phyloP scores from a whole-genome alignment of 2,888 invertebrate species.

The Eupithecia abbreviata region DNA sequence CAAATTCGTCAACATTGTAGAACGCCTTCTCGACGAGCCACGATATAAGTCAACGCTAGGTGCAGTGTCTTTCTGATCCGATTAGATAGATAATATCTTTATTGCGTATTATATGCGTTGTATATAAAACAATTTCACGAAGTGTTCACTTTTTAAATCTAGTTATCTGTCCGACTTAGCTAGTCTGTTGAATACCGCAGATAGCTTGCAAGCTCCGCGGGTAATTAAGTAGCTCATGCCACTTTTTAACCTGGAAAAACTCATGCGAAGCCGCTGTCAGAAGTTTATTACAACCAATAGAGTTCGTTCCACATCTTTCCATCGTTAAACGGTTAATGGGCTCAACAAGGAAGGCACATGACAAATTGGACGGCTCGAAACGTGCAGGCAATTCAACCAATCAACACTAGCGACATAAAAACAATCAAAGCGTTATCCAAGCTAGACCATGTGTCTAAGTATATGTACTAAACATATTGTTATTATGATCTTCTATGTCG shows the following conservation, averaged over 20 bases:
- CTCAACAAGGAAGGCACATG: slow-evolving; percentile 70
- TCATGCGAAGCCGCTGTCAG: background rate
- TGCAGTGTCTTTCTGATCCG: too few species aligned
- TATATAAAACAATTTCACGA: too few species aligned
- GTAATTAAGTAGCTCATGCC: background rate
- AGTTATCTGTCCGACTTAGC: background rate
- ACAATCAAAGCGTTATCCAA: slow-evolving; percentile 18
- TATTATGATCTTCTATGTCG: too few species aligned
- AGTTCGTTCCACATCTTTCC: slow-evolving; percentile 47
- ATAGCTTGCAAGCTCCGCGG: too few species aligned
- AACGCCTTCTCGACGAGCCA: too few species aligned
- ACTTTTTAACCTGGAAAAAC: background rate
- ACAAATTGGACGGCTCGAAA: slow-evolving; percentile 60
- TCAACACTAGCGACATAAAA: slow-evolving; percentile 26
- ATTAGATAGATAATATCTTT: too few species aligned
- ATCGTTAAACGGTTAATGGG: slow-evolving; percentile 64
- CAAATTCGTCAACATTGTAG: too few species aligned
- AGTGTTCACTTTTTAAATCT: too few species aligned
- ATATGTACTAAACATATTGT: too few species aligned
- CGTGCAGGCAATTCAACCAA: slow-evolving; percentile 44
- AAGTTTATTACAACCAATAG: background rate
- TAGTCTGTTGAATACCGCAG: background rate
- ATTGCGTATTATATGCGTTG: too few species aligned
- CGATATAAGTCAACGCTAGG: too few species aligned
- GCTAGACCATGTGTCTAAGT: background rate